Base-by-base conservation (phyloP, 2,888 invertebrate genomes). In the Drosophila villosipedis region DNA sequence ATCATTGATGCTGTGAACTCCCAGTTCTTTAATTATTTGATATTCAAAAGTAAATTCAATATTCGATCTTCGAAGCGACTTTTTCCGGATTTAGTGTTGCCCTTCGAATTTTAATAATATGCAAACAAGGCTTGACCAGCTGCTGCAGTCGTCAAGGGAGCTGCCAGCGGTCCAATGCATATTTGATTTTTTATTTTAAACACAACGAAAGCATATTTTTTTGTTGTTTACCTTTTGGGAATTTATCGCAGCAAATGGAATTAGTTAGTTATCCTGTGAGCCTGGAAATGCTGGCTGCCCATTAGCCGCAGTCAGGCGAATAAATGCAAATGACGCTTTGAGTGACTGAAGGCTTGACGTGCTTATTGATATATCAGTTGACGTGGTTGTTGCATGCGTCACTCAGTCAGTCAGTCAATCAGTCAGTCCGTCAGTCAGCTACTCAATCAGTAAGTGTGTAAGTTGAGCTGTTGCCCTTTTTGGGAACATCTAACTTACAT, bases 161-260 rank as follows among this genome's bases (percentile, higher is more conserved):
- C 60, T 19, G 68, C 73, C 61, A 30, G 63, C 66, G 68, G 43
- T 61, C 61, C 67, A 64, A 74, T 86, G 79, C 79, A 89, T 83
- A 89, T 86, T 86, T 86, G 84, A 89, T 81, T 72, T 79, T 76
- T 75, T 73, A 79, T 68, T 53, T 81, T 71, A 69, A 75, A 73
- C 89, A 85, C 80, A 88, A 88, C 68, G 68, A 52, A 68, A 69
- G 69, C 71, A 30, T 37, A 14, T 43, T 68, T 68, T 68, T 69
- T 37, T 57, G 19, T 57, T 57, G 39, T n/a, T 39, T 22, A 76
- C 63, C 87, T 71, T 82, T 83, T 67, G 78, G 76, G 71, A 74
- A 65, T 86, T 76, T 30, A 47, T 47, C 37, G 53, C 59, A 65
- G 76, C 73, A 73, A 89, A 84, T 84, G 84, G 79, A 83, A 76